Percentiles rank a stretch among this genome's conserved stretches.
Conservation (phyloP, 2,113 vertebrate species). For the Ornithorhynchus anatinus region DNA sequence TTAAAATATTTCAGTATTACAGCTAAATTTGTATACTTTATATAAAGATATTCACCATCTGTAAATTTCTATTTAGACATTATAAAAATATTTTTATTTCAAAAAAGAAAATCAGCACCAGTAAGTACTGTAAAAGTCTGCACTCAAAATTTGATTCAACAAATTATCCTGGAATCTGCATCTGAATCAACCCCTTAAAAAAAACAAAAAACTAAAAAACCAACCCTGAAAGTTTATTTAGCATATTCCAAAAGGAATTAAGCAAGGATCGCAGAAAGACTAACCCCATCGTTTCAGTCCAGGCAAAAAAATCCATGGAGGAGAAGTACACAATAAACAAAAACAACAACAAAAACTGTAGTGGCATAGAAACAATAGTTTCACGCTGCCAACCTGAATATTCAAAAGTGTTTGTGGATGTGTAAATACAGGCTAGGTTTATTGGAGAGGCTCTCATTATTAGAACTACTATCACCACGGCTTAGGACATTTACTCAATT, state of each 20-base stretch:
- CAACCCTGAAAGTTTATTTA: slow-evolving; percentile 36
- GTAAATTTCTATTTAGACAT: slow-evolving; percentile 9
- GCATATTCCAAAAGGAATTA: slow-evolving; percentile 42
- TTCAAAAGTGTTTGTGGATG: slow-evolving; percentile 13
- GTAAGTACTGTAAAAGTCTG: slow-evolving; percentile 21
- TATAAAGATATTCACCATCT: too few species aligned
- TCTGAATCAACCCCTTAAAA: slow-evolving; percentile 28
- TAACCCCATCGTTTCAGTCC: slow-evolving; percentile 12
- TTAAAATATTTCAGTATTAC: slow-evolving; percentile 14
- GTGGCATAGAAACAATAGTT: slow-evolving; percentile 31
- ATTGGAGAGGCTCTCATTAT: not conserved
- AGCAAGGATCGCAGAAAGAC: slow-evolving; percentile 38
- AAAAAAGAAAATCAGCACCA: slow-evolving; percentile 35
- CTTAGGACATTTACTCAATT: slow-evolving; percentile 10
- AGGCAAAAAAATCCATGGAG: slow-evolving; percentile 17
- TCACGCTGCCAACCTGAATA: slow-evolving; percentile 21
- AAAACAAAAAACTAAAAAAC: too few species aligned
- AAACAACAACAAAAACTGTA: slow-evolving; percentile 33
- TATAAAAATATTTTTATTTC: slow-evolving; percentile 16
- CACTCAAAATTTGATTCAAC: slow-evolving; percentile 15
- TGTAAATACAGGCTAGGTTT: slow-evolving; percentile 25
- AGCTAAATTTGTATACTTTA: slow-evolving; percentile 28
- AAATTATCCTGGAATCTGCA: slow-evolving; percentile 24
- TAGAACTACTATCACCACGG: slow-evolving; percentile 1
- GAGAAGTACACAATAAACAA: slow-evolving; percentile 42